Base-by-base conservation (phyloP, 2,797 vertebrate genomes). In the Microhierax caerulescens region DNA sequence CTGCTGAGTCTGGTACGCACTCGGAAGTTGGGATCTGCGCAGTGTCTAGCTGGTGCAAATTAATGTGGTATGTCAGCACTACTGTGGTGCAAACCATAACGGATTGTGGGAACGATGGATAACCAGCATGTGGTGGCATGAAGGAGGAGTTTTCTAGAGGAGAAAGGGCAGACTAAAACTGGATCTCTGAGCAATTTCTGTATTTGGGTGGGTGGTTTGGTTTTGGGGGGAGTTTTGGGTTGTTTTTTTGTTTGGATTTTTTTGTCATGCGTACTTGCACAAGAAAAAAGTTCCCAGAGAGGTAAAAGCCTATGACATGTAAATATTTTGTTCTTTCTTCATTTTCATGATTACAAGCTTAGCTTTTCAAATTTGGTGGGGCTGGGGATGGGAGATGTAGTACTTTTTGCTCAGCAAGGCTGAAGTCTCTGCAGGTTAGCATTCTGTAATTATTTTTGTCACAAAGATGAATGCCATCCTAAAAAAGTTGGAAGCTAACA, bases 371-470 rank as follows among this genome's bases (percentile, higher is more conserved):
- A 27, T 82, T 28, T 51, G 23, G 15, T 75, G 59, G 59, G 69
- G 34, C 73, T 78, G 82, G 84, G n/a, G 90, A 43, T 36, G 51
- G 79, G 65, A 75, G 79, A 23, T 0, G 4, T 14, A 74, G 51
- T 9, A 9, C 37, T 91, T 79, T 76, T 75, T 67, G 28, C 63
- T 70, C 16, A 5, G 4, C 0, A 2, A 88, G 60, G 47, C 41
- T 48, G 75, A 79, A 85, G 76, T 24, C 1, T 18, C 81, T 93
- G 92, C 81, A 75, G 91, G 92, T 97, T 61, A 79, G 30, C 83
- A 86, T 96, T 76, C 90, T 45, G 1, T 94, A 88, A 96, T 95
- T 96, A 95, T 90, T 97, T 95, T 96, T 94, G 95, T 96, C 97
- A 96, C 43, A 8, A 95, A 97, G 96, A 96, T 78, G 88, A 95